phyloP scores from a whole-genome alignment of 2,113 vertebrate species.

The Coptodon rendalli region DNA sequence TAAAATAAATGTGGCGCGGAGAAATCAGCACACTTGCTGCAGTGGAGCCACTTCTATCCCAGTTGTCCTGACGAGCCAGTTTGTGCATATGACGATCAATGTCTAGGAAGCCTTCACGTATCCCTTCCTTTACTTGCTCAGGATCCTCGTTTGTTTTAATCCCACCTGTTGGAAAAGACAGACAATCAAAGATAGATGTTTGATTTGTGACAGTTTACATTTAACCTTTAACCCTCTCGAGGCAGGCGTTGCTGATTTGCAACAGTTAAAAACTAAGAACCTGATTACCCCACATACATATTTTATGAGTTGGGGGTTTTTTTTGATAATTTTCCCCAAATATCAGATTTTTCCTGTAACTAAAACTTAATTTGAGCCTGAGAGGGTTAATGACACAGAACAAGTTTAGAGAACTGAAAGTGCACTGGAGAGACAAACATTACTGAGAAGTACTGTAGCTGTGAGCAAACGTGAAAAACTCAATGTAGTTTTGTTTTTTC shows the following conservation, averaged over 20 bases:
- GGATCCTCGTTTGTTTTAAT: constrained; percentile 59
- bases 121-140: constrained; percentile 67
- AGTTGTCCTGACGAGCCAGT: constrained; percentile 58
- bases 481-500: neutral
- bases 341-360: no score
- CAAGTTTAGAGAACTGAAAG: neutral
- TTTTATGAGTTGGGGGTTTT: no score
- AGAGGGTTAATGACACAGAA: no score
- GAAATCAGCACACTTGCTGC: constrained; percentile 72
- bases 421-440: neutral
- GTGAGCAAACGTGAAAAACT: neutral
- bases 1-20: constrained; percentile 71
- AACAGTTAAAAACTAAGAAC: no score
- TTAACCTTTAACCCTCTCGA: neutral
- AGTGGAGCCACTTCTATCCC: constrained; percentile 75
- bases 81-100: constrained; percentile 75
- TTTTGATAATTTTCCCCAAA: no score
- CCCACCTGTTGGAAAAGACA: constrained; percentile 36
- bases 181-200: neutral
- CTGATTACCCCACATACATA: no score
- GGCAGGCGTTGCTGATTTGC: no score
- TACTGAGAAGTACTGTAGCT: neutral
- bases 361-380: no score
- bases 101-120: constrained; percentile 67
- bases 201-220: neutral